phyloP scores from a whole-genome alignment of 1,140 invertebrate genomes.

The Drosophila navojoa region DNA sequence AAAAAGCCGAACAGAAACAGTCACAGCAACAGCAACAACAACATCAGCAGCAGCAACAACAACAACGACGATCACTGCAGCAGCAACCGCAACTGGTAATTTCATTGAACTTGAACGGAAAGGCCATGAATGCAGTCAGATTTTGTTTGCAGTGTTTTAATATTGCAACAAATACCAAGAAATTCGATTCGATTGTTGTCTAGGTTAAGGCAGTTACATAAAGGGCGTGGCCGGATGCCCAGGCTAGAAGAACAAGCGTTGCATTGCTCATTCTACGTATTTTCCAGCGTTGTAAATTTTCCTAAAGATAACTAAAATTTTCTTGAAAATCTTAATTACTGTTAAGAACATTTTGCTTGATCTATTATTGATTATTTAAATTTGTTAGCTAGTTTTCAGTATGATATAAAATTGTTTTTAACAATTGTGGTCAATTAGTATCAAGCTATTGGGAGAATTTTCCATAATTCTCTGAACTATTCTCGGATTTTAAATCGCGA shows the following conservation, averaged over 20 bases:
- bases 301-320: not conserved
- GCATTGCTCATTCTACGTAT: too few relatives aligned
- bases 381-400: not conserved
- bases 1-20: conserved; percentile 55
- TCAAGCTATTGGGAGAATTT: too few relatives aligned
- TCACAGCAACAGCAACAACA: conserved; percentile 27
- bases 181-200: conserved; percentile 64
- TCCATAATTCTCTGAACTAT: too few relatives aligned
- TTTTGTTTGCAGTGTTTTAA: conserved; percentile 70
- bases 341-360: too few relatives aligned
- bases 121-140: conserved; percentile 78
- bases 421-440: not conserved
- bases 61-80: conserved; percentile 36
- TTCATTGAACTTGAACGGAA: conserved; percentile 82
- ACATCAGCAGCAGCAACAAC: conserved; percentile 42
- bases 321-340: too few relatives aligned
- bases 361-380: not conserved
- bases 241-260: not conserved
- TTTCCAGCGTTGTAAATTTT: not conserved
- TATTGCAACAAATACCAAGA: conserved; percentile 74
- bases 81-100: conserved; percentile 76
- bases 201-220: conserved; percentile 36
- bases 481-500: too few relatives aligned
- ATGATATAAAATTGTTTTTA: too few relatives aligned
- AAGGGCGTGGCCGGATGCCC: conserved; percentile 47